Conservation (phyloP, 2,797 vertebrate species). For the Apodemus agrarius region DNA sequence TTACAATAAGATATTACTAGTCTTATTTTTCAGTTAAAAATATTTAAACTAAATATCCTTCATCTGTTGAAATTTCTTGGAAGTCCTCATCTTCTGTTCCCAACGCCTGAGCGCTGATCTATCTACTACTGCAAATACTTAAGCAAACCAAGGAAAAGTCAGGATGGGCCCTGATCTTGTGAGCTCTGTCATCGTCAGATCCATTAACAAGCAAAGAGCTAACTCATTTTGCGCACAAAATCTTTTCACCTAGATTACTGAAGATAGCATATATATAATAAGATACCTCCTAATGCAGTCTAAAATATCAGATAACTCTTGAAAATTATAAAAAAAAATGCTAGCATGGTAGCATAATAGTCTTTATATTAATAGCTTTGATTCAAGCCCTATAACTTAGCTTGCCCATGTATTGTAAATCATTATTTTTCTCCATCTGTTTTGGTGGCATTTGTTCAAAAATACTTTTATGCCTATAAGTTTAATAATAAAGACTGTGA, state of each 20-base stretch:
- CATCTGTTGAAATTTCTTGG: background rate
- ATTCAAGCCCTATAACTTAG: background rate
- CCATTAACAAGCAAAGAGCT: background rate
- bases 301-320: background rate
- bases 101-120: background rate
- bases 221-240: background rate
- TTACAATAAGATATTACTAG: background rate
- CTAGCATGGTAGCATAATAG: background rate
- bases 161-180: background rate
- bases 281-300: background rate
- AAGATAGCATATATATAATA: background rate
- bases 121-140: background rate
- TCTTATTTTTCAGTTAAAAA: background rate
- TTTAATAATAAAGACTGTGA: slow-evolving; percentile 1
- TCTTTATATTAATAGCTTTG: background rate
- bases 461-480: background rate
- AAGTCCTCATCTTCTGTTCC: background rate
- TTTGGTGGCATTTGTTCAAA: slow-evolving; percentile 35
- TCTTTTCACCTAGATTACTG: background rate
- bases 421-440: slow-evolving; percentile 13
- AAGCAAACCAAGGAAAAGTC: background rate
- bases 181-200: background rate
- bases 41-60: background rate
- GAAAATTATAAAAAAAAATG: too few relatives aligned
- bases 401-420: background rate